Evolutionary conservation across 2,888 invertebrate genomes (phyloP).

Genomic region (Meta bourneti): DNA sequence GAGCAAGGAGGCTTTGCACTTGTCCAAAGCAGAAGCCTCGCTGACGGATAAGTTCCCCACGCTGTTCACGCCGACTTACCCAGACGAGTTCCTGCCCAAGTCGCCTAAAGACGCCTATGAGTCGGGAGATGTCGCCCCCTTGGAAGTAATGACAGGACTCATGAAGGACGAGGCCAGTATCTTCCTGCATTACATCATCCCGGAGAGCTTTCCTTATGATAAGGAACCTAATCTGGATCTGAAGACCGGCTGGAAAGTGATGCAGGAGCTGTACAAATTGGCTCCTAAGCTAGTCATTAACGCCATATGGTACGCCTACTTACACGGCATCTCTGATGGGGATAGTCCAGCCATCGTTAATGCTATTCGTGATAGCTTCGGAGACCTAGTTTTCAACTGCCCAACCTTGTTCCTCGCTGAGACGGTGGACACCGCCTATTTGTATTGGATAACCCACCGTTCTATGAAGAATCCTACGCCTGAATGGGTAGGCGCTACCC

Average conservation of each 20-base stretch:
- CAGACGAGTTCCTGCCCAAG: constrained; percentile 65
- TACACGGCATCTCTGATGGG: not conserved
- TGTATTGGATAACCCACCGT: constrained; percentile 62
- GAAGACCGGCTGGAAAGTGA: not conserved
- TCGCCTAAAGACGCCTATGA: constrained; percentile 44
- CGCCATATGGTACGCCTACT: constrained; percentile 29
- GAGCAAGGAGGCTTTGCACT: constrained; percentile 47
- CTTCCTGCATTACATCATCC: constrained; percentile 58
- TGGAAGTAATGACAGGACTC: constrained; percentile 67
- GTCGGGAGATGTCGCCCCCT: constrained; percentile 29
- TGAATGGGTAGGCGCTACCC: constrained; percentile 63
- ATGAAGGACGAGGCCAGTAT: constrained; percentile 65
- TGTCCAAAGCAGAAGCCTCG: constrained; percentile 73
- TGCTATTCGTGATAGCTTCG: constrained; percentile 34
- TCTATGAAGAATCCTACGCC: not conserved
- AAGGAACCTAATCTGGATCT: not conserved
- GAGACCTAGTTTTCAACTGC: constrained; percentile 62
- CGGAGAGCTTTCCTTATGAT: constrained; percentile 43
- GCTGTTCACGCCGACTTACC: constrained; percentile 70
- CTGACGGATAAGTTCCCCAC: constrained; percentile 78
- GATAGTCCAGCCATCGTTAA: not conserved
- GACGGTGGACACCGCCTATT: constrained; percentile 25
- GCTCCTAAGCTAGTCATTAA: not conserved
- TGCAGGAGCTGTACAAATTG: constrained; percentile 7
- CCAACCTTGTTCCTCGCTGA: constrained; percentile 52